These are phyloP conservation scores for Drosophila willistoni DNA, from an alignment of 1,140 invertebrate species.

Conservation along the genomic window DNA sequence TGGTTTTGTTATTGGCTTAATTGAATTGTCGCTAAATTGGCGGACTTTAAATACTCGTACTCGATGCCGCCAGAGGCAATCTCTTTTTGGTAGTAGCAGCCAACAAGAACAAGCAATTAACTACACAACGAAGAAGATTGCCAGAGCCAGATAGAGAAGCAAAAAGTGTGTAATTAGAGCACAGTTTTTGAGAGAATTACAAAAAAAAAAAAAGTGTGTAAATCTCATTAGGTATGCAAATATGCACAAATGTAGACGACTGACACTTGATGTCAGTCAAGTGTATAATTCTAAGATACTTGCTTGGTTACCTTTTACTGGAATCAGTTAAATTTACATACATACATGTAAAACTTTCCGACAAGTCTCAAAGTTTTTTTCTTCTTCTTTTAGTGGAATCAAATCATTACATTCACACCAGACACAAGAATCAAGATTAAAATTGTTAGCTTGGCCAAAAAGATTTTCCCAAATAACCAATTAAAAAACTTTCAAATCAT, in stretches of 20 bases:
- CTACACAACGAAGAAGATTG: not conserved
- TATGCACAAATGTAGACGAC: conserved; percentile 28
- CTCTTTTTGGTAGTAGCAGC: conserved; percentile 10
- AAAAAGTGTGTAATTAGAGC: conserved; percentile 61
- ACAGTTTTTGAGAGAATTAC: conserved; percentile 38
- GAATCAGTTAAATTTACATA: not conserved
- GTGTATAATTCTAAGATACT: conserved; percentile 10
- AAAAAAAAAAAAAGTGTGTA: conserved; percentile 29
- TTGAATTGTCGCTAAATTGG: conserved; percentile 76
- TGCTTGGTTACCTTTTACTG: not conserved
- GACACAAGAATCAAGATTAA: too few relatives aligned
- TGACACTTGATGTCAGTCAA: conserved; percentile 15
- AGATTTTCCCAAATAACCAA: too few relatives aligned
- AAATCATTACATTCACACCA: not conserved
- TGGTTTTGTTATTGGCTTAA: conserved; percentile 79
- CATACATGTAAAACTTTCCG: not conserved
- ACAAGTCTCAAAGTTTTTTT: not conserved
- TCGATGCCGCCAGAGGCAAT: conserved; percentile 31
- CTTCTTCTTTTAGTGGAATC: not conserved
- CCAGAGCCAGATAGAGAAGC: not conserved
- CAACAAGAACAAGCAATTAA: conserved; percentile 2
- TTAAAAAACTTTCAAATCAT: too few relatives aligned
- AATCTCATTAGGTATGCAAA: conserved; percentile 71
- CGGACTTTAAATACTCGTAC: conserved; percentile 61
- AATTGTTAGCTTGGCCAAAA: too few relatives aligned